Percentiles rank a stretch among this genome's conserved stretches.
Evolutionary conservation across 2,888 invertebrate genomes (phyloP).

Genomic region (Conops quadrifasciatus): DNA sequence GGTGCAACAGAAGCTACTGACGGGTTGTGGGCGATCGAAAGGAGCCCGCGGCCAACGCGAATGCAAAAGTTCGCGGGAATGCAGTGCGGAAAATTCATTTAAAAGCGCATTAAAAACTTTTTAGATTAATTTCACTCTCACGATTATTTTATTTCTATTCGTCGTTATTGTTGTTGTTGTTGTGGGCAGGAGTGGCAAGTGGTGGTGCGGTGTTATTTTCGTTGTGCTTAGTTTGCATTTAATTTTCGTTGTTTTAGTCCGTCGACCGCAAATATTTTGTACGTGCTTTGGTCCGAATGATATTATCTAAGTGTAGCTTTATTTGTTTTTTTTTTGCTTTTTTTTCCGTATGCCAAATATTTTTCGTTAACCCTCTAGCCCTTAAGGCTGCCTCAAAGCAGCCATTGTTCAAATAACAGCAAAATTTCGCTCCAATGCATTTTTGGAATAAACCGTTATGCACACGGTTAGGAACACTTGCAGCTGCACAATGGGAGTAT

Average conservation of each 20-base stretch:
- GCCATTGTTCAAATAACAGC: too few species aligned
- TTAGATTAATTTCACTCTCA: constrained; percentile 60
- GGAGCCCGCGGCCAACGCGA: not conserved
- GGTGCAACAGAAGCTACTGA: not conserved
- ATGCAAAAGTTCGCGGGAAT: not conserved
- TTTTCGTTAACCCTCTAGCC: too few species aligned
- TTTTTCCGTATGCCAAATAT: too few species aligned
- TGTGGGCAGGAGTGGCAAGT: not conserved
- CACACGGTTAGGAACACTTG: too few species aligned
- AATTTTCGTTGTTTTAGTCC: not conserved
- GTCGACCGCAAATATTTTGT: not conserved
- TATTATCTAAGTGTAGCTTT: too few species aligned
- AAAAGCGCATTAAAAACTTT: constrained; percentile 64
- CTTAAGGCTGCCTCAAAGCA: too few species aligned
- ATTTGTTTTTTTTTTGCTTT: too few species aligned
- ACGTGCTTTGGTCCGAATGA: not conserved
- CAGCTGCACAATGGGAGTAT: too few species aligned
- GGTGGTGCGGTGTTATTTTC: not conserved
- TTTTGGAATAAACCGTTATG: too few species aligned
- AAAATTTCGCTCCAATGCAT: too few species aligned
- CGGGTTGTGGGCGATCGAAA: not conserved
- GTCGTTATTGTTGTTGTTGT: not conserved
- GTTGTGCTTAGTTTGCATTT: not conserved
- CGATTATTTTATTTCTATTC: constrained; percentile 24
- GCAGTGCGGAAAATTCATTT: constrained; percentile 50